Evolutionary conservation across 64 coral and sea anemone genomes (phyloP), one percentile per base, ranked within the genome.

Genomic region (Dendrophyllia cribrosa): DNA sequence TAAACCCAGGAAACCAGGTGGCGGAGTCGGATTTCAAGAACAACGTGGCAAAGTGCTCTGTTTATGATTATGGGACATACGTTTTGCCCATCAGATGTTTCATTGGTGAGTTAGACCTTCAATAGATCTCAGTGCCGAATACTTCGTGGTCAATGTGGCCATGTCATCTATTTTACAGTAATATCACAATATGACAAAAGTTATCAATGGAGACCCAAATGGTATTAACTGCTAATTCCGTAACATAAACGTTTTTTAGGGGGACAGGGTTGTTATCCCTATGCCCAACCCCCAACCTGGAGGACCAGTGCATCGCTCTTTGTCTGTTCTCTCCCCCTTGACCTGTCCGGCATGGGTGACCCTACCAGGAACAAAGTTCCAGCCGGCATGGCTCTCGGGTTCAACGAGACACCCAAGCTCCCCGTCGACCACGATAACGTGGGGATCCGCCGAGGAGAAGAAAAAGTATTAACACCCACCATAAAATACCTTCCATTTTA

Each of bases 11-110:
- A 4, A 74, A 78, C 15, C 94, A 91, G 75, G 92, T 98, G 48
- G 88, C 88, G 12, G 96, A 98, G 46, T 91, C 96, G 7, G 96
- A 98, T 72, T 98, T 88, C 48, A 74, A 78, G 51, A 98, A 98
- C 58, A 98, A 98, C 43, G 81, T 95, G 15, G 96, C 48, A 15
- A 94, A 82, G 9, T 98, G 96, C 17, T 61, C 75, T 8, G 90
- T 98, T 3, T 89, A 89, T 58, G 85, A 93, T 76, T 96, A 92
- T 62, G 69, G 69, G 3, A 59, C 50, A 6, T 45, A 49, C 6
- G 66, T 81, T 3, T 43, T 19, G 10, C 58, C 72, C 4, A 25
- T 10, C 4, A 63, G 75, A n/a, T 97, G 95, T 22, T 65, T 78
- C 85, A 66, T 82, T 48, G 95, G 95, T 94, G 73, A 75, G 70